A percentile compares a stretch with the other conserved stretches of the same genome.
These are phyloP conservation scores for Pteruthius melanotis DNA, from an alignment of 2,113 vertebrate species.

Conservation along the genomic window DNA sequence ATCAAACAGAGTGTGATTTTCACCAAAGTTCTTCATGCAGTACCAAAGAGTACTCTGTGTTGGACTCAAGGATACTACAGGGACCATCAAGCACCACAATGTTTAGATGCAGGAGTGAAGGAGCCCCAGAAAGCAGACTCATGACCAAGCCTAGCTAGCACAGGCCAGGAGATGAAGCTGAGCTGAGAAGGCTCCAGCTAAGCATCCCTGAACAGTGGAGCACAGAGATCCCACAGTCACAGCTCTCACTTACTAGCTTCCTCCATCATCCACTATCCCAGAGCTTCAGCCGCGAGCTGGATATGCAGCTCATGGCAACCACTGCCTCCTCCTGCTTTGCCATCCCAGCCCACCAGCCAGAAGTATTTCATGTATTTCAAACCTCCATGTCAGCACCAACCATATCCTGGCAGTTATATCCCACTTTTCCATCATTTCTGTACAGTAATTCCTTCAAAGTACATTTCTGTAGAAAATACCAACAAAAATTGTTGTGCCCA, in stretches of 20 bases:
- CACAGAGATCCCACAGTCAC: not conserved
- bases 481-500: not conserved
- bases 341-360: not conserved
- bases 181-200: not conserved
- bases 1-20: not conserved
- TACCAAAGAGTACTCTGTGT: not conserved
- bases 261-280: not conserved
- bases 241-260: not conserved
- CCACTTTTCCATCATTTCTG: not conserved
- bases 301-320: rapidly evolving
- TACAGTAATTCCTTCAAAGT: not conserved
- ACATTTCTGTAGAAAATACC: not conserved
- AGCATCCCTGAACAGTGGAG: not conserved
- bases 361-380: not conserved
- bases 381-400: not conserved
- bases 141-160: not conserved
- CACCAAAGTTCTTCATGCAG: not conserved
- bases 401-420: not conserved
- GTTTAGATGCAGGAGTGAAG: not conserved
- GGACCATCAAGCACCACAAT: not conserved
- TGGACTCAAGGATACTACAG: not conserved
- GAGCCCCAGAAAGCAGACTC: not conserved
- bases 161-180: not conserved
- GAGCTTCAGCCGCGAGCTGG: not conserved
- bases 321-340: not conserved